Percentiles rank a stretch among this genome's conserved stretches.
These are phyloP conservation scores for Rhogogaster chlorosoma DNA, from an alignment of 2,888 invertebrate genomes.

Conservation along the genomic window DNA sequence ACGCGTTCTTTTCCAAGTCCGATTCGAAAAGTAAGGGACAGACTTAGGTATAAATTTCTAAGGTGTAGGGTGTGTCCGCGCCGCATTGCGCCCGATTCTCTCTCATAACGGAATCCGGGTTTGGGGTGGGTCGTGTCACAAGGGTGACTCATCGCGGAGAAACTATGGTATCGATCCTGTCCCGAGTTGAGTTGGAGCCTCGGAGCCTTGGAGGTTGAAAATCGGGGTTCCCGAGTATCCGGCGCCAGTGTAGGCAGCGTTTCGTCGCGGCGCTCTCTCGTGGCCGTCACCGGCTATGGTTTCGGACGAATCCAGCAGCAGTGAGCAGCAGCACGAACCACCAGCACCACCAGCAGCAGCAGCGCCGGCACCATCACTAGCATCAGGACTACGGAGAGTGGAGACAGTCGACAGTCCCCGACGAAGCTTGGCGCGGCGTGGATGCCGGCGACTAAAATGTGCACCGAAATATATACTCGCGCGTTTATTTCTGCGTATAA, in stretches of 20 bases:
- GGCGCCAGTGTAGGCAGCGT: constrained; percentile 29
- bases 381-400: constrained; percentile 11
- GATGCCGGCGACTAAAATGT: constrained; percentile 44
- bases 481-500: not conserved
- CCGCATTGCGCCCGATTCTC: constrained; percentile 26
- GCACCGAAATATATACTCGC: constrained; percentile 9
- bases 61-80: constrained; percentile 19
- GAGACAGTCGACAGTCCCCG: constrained; percentile 15
- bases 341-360: constrained; percentile 53
- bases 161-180: constrained; percentile 42
- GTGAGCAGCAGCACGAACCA: constrained; percentile 79
- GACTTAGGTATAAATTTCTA: not conserved
- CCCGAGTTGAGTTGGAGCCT: not conserved
- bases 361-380: not conserved
- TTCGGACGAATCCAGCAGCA: constrained; percentile 79
- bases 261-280: constrained; percentile 24
- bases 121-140: constrained; percentile 42
- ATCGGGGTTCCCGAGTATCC: constrained; percentile 16
- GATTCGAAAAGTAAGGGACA: not conserved
- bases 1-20: not conserved
- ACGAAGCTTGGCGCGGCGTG: constrained; percentile 53
- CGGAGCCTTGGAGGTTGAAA: constrained; percentile 7
- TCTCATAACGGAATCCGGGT: constrained; percentile 28
- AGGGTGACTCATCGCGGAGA: constrained; percentile 48
- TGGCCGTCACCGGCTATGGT: constrained; percentile 79